Percentiles rank a stretch among this genome's conserved stretches.
phyloP scores from a whole-genome alignment of 2,113 vertebrate genomes.

The Siniperca chuatsi region DNA sequence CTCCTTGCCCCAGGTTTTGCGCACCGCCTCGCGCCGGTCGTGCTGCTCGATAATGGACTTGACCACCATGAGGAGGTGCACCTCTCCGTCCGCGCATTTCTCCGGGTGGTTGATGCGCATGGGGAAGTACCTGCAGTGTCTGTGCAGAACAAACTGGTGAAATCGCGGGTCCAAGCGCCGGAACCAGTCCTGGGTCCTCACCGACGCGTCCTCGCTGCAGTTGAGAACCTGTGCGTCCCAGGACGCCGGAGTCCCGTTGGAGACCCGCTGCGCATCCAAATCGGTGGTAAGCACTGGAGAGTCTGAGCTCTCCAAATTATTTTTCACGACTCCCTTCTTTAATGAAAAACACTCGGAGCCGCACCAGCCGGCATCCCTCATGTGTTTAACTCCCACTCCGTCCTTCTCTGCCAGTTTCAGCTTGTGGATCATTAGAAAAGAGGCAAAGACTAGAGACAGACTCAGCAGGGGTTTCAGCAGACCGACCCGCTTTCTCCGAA shows the following conservation, averaged over 20 bases:
- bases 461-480: slow-evolving; percentile 84
- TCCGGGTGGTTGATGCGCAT: slow-evolving; percentile 87
- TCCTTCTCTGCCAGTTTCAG: slow-evolving; percentile 82
- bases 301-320: slow-evolving; percentile 9
- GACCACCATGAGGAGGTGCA: slow-evolving; percentile 85
- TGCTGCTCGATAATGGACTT: slow-evolving; percentile 87
- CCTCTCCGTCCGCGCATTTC: slow-evolving; percentile 78
- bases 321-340: slow-evolving; percentile 43
- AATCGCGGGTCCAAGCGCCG: slow-evolving; percentile 80
- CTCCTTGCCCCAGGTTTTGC: slow-evolving; percentile 84
- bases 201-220: slow-evolving; percentile 78
- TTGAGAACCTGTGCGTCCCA: slow-evolving; percentile 82
- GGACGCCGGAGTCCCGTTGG: slow-evolving; percentile 44
- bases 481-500: slow-evolving; percentile 77
- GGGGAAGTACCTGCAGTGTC: slow-evolving; percentile 87
- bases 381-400: slow-evolving; percentile 41
- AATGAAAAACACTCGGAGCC: slow-evolving; percentile 62
- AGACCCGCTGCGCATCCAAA: slow-evolving; percentile 16
- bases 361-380: slow-evolving; percentile 61
- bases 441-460: slow-evolving; percentile 81
- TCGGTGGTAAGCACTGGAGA: not conserved
- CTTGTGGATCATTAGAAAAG: slow-evolving; percentile 85
- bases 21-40: slow-evolving; percentile 85
- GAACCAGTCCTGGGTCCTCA: slow-evolving; percentile 81
- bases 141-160: slow-evolving; percentile 85